Evolutionary conservation across 2,888 invertebrate species (phyloP).

Genomic region (Dilophus febrilis): DNA sequence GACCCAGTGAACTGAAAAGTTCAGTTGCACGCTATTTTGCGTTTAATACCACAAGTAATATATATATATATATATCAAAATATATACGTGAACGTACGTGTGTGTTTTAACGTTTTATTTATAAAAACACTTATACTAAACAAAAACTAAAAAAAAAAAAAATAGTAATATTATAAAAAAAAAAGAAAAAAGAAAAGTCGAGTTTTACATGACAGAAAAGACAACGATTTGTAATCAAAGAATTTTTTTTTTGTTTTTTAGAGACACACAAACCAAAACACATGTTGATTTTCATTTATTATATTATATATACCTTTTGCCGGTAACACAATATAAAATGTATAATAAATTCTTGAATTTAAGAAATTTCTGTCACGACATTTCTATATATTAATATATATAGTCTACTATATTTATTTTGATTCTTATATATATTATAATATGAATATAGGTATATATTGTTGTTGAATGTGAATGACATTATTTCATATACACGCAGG

Average conservation of each 20-base stretch:
- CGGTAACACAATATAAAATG: neutral
- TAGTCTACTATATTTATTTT: too few relatives aligned
- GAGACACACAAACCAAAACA: neutral
- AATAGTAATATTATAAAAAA: too few relatives aligned
- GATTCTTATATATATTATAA: too few relatives aligned
- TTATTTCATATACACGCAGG: too few relatives aligned
- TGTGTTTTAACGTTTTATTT: neutral
- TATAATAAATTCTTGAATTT: neutral
- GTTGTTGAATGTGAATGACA: too few relatives aligned
- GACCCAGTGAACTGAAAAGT: constrained; percentile 8
- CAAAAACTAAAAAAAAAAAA: too few relatives aligned
- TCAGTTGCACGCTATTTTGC: constrained; percentile 8
- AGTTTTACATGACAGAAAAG: constrained; percentile 3
- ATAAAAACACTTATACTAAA: constrained; percentile 3
- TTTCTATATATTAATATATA: too few relatives aligned
- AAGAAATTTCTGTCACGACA: neutral
- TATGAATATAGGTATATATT: too few relatives aligned
- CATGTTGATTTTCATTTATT: constrained; percentile 4
- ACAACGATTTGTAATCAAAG: constrained; percentile 4
- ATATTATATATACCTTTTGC: neutral
- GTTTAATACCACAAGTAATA: too few relatives aligned
- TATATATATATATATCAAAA: too few relatives aligned
- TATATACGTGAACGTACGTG: too few relatives aligned
- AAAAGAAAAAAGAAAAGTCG: too few relatives aligned
- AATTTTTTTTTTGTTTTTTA: neutral